These are phyloP conservation scores for Microctonus brassicae DNA, from an alignment of 2,888 invertebrate species.

Conservation along the genomic window DNA sequence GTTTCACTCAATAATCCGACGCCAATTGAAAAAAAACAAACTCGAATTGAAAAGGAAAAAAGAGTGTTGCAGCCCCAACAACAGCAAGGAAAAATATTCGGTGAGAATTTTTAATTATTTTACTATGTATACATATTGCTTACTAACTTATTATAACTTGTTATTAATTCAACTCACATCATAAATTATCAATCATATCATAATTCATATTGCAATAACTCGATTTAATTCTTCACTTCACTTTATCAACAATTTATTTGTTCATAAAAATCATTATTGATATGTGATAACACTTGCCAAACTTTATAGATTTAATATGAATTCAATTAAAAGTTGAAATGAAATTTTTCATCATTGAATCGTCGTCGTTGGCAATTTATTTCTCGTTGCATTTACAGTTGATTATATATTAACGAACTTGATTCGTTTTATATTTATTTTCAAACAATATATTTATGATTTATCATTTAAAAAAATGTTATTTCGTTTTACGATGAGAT, in stretches of 20 bases:
- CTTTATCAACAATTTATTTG: background rate
- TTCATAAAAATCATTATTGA: background rate
- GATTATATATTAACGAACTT: background rate
- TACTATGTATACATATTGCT: background rate
- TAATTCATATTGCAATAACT: too few species aligned
- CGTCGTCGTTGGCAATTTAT: background rate
- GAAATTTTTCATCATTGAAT: background rate
- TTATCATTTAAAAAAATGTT: background rate
- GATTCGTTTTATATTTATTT: background rate
- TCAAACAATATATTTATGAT: background rate
- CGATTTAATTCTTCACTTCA: too few species aligned
- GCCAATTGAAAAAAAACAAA: slow-evolving; percentile 62
- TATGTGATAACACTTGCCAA: background rate
- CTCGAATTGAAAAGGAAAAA: slow-evolving; percentile 74
- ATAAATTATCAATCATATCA: too few species aligned
- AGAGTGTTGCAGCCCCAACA: slow-evolving; percentile 79
- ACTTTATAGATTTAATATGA: background rate
- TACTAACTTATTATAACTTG: background rate
- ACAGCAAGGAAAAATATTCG: slow-evolving; percentile 69
- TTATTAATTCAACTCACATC: background rate
- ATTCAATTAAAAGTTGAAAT: background rate
- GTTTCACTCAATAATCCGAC: slow-evolving; percentile 67
- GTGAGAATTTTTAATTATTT: slow-evolving; percentile 56
- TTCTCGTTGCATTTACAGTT: background rate
- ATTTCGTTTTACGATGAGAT: too few species aligned